phyloP scores from a whole-genome alignment of 2,113 vertebrate genomes.

The Glaucidium brasilianum region DNA sequence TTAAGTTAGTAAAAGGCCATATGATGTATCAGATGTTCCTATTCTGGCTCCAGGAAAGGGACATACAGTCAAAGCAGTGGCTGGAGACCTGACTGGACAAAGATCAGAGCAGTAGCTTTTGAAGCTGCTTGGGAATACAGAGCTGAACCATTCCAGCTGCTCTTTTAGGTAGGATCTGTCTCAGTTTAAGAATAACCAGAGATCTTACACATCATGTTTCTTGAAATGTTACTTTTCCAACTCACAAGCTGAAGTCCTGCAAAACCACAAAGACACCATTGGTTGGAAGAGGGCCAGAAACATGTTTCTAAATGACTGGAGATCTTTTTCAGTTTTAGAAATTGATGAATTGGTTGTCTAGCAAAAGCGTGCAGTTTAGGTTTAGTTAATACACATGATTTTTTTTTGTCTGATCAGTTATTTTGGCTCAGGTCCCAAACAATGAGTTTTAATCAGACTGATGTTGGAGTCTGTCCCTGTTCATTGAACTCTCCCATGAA shows the following conservation, averaged over 20 bases:
- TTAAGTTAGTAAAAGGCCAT: neutral
- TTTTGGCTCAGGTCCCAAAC: neutral
- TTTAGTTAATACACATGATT: constrained; percentile 1
- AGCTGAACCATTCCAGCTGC: neutral
- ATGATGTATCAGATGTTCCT: neutral
- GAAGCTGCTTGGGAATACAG: neutral
- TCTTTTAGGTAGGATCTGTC: neutral
- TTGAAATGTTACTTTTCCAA: neutral
- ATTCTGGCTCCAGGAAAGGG: neutral
- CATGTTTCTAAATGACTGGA: neutral
- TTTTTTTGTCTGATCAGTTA: neutral
- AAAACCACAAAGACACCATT: neutral
- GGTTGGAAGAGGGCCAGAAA: neutral
- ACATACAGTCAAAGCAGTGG: neutral
- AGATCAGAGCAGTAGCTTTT: neutral
- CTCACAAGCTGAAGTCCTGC: neutral
- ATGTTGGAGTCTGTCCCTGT: neutral
- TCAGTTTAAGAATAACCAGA: neutral
- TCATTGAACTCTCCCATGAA: neutral
- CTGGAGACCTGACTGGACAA: neutral
- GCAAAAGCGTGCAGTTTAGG: neutral
- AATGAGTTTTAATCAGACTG: neutral
- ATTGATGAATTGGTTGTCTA: neutral
- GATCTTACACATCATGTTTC: neutral
- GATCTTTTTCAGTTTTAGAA: neutral